These are phyloP conservation scores for Cephus cinctus DNA, from an alignment of 1,140 invertebrate genomes.

Conservation along the genomic window DNA sequence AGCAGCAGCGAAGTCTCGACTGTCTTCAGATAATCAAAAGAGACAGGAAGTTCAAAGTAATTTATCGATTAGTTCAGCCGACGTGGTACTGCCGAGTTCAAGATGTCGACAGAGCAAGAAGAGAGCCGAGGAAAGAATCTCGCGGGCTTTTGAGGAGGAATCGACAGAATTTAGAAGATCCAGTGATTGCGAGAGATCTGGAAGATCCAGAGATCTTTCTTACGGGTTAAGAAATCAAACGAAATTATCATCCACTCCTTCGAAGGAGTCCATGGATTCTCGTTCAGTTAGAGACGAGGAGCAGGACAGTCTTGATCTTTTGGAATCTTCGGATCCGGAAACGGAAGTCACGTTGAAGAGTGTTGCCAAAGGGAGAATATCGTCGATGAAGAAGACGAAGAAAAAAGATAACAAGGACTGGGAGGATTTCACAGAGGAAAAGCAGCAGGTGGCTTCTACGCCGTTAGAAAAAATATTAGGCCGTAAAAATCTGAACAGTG, in stretches of 20 bases:
- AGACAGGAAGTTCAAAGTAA: background rate
- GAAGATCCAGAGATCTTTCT: slow-evolving; percentile 11
- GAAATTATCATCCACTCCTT: slow-evolving; percentile 8
- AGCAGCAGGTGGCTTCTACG: too few species aligned
- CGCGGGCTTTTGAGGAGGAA: slow-evolving; percentile 31
- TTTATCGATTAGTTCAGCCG: background rate
- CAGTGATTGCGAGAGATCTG: slow-evolving; percentile 3
- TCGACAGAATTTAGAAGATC: slow-evolving; percentile 13
- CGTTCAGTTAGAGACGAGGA: too few species aligned
- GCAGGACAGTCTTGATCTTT: too few species aligned
- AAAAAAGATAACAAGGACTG: slow-evolving; percentile 3
- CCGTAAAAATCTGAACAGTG: background rate
- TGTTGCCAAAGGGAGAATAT: slow-evolving; percentile 1
- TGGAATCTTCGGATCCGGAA: too few species aligned
- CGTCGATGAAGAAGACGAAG: background rate
- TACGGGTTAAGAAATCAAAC: slow-evolving; percentile 20
- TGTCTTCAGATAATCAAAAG: background rate
- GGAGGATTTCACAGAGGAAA: too few species aligned
- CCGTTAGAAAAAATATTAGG: background rate
- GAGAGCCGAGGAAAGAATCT: slow-evolving; percentile 41
- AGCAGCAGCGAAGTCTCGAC: background rate
- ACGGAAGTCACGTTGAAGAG: too few species aligned
- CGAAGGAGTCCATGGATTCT: slow-evolving; percentile 8
- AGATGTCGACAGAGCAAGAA: slow-evolving; percentile 46
- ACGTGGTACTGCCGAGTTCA: slow-evolving; percentile 11